These are phyloP conservation scores for Penaeus japonicus DNA, from an alignment of 1,140 invertebrate genomes.

Conservation along the genomic window DNA sequence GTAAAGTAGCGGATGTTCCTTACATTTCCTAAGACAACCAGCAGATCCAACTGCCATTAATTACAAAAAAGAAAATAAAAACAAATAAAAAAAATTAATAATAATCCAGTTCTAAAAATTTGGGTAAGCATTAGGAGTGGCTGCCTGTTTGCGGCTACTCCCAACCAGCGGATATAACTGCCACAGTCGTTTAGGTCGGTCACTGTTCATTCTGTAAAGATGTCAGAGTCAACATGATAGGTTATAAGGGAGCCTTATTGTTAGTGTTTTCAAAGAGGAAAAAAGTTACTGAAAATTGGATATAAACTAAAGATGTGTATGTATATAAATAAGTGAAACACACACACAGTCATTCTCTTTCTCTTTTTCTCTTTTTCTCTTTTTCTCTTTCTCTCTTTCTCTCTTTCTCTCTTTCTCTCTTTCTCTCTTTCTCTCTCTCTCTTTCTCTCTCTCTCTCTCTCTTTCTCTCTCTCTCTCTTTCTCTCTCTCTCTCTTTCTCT, in stretches of 20 bases:
- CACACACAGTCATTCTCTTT: too few species aligned
- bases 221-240: background rate
- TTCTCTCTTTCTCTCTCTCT: too few species aligned
- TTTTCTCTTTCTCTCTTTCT: too few species aligned
- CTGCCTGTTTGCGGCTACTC: background rate
- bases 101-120: background rate
- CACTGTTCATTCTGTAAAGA: background rate
- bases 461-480: too few species aligned
- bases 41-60: background rate
- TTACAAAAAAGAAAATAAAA: background rate
- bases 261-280: background rate
- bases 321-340: too few species aligned
- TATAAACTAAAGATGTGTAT: too few species aligned
- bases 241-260: background rate
- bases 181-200: slow-evolving; percentile 1
- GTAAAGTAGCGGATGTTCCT: background rate
- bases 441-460: too few species aligned
- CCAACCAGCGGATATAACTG: slow-evolving; percentile 10
- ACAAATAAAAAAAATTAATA: background rate
- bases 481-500: too few species aligned
- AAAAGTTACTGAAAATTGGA: too few species aligned
- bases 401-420: too few species aligned
- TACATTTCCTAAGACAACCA: slow-evolving; percentile 1
- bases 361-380: too few species aligned
- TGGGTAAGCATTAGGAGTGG: background rate